Conservation (phyloP, 2,113 vertebrate species). For the Taurulus bubalis region DNA sequence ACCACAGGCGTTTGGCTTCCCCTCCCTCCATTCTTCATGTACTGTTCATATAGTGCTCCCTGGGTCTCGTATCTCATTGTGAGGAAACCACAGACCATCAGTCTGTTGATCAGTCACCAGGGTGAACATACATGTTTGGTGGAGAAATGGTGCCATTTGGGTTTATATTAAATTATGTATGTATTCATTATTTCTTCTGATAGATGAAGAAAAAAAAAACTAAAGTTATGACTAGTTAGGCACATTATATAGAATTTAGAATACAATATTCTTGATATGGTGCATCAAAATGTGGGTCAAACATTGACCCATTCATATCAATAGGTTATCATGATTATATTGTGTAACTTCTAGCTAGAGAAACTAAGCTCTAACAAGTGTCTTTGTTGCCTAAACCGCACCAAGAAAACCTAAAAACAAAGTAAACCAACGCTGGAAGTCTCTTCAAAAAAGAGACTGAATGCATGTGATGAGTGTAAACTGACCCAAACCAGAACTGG, state of each 20-base stretch:
- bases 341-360: neutral
- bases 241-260: neutral
- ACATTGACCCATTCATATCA: neutral
- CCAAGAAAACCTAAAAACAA: no score
- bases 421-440: neutral
- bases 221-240: neutral
- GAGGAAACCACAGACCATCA: slow-evolving; percentile 1
- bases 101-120: neutral
- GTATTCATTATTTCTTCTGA: neutral
- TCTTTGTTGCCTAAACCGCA: no score
- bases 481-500: neutral
- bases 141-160: neutral
- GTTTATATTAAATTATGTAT: no score
- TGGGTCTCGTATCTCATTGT: neutral
- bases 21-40: neutral
- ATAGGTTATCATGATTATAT: neutral
- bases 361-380: neutral
- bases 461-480: neutral
- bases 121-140: neutral
- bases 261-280: neutral
- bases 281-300: neutral
- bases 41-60: slow-evolving; percentile 17
- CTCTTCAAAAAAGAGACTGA: neutral
- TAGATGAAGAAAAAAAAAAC: no score
- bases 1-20: neutral